Evolutionary conservation across 2,888 invertebrate genomes (phyloP), one percentile per base, ranked within the genome.

Genomic region (Pseudococcus longispinus): DNA sequence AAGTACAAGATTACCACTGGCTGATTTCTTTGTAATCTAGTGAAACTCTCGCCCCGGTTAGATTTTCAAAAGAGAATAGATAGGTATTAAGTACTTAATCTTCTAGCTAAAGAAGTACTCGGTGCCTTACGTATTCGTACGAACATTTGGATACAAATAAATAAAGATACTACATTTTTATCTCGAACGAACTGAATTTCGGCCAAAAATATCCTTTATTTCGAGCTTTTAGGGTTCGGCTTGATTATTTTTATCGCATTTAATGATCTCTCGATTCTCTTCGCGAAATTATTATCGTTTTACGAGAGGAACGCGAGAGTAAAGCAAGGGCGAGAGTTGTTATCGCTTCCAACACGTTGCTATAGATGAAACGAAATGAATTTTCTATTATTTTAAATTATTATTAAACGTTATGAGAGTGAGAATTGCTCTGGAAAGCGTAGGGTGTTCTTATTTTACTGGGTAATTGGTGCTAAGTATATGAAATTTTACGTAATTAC

Each of bases 131-230:
- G 51, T 51, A n/a, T 15, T 46, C 20, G 37, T 37, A 8, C 37
- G 60, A 11, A 60, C 60, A 60, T 60, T 60, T 60, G 23, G 60
- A 23, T 60, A 23, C 20, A 20, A 60, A 60, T 60, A 60, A 60
- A 60, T 60, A 60, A 70, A 29, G 29, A 70, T 26, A 65, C 55
- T 55, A 70, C 70, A 70, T 29, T 70, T 70, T 70, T 70, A 70
- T 70, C 70, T 29, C 18, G 29, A 70, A 70, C 18, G 29, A 70
- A 70, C 29, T 70, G 70, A 70, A 70, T 29, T 70, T 26, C 32
- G 18, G 70, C 70, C 70, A 70, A 70, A 70, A 70, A 70, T 70
- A 70, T 29, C 29, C 29, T 11, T 65, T 65, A 26, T 26, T 65
- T 26, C 18, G 29, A 29, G 70, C 29, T 70, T 29, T 70, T 70